Conservation (phyloP, 2,113 vertebrate genomes). For the Turnix velox region DNA sequence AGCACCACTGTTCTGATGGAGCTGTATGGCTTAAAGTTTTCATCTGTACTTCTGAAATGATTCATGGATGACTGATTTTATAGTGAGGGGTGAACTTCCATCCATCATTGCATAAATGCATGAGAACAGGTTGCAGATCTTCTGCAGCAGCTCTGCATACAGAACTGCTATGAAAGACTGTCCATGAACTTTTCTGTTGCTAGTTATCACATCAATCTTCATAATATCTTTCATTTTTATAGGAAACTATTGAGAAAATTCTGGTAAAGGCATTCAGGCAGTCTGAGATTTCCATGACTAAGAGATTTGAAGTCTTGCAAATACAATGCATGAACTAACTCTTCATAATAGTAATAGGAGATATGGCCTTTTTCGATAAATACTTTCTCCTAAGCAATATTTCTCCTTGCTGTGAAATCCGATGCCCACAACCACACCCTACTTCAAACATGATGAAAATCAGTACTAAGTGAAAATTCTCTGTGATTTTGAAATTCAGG, state of each 20-base stretch:
- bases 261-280: neutral
- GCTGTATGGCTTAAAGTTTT: neutral
- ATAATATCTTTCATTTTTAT: neutral
- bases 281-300: neutral
- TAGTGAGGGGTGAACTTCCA: neutral
- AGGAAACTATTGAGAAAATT: neutral
- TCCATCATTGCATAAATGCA: neutral
- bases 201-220: neutral
- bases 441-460: neutral
- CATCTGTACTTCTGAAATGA: neutral
- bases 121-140: neutral
- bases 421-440: neutral
- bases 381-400: neutral
- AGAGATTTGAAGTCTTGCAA: neutral
- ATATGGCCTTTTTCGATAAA: neutral
- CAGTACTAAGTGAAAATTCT: neutral
- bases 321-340: neutral
- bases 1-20: neutral
- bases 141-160: too few relatives aligned
- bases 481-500: neutral
- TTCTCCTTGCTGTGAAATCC: neutral
- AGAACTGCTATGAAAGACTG: neutral
- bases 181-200: neutral
- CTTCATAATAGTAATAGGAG: neutral
- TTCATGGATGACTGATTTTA: neutral